Conservation (phyloP, 2,888 invertebrate genomes). For the Ichneumoninae sp. region DNA sequence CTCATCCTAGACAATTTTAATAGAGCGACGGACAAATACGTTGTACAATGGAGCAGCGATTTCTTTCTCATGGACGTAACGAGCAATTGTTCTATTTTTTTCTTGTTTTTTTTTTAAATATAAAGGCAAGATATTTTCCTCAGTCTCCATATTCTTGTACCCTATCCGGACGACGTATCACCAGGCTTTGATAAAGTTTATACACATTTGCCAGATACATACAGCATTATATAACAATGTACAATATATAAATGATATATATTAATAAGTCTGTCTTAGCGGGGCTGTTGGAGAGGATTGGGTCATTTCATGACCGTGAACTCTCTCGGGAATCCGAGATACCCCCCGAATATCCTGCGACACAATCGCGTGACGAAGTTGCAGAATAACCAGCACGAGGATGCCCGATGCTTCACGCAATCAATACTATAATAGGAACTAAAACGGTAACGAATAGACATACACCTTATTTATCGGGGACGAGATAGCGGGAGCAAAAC, state of each 20-base stretch:
- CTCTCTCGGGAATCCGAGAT: slow-evolving; percentile 20
- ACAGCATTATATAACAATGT: slow-evolving; percentile 65
- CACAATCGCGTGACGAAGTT: slow-evolving; percentile 34
- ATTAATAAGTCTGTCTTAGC: slow-evolving; percentile 70
- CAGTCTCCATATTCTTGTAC: slow-evolving; percentile 79
- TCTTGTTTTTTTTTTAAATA: slow-evolving; percentile 56
- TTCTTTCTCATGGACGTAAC: slow-evolving; percentile 50
- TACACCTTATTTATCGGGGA: slow-evolving; percentile 32
- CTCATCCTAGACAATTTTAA: slow-evolving; percentile 13
- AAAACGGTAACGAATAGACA: slow-evolving; percentile 59
- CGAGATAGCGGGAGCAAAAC: slow-evolving; percentile 30
- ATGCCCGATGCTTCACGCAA: slow-evolving; percentile 35
- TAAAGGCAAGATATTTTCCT: slow-evolving; percentile 81
- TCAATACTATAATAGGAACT: slow-evolving; percentile 60
- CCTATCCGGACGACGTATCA: slow-evolving; percentile 76
- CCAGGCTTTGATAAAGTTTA: slow-evolving; percentile 73
- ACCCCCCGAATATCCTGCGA: slow-evolving; percentile 40
- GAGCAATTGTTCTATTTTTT: slow-evolving; percentile 32
- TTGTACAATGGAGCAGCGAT: slow-evolving; percentile 49
- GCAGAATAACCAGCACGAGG: slow-evolving; percentile 27
- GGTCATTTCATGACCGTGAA: slow-evolving; percentile 57
- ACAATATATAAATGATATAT: slow-evolving; percentile 72
- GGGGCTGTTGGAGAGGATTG: slow-evolving; percentile 19
- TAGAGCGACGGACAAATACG: slow-evolving; percentile 33
- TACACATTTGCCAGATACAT: slow-evolving; percentile 69